These are phyloP conservation scores for Plagodis pulveraria DNA, from an alignment of 2,888 invertebrate genomes.

Conservation along the genomic window DNA sequence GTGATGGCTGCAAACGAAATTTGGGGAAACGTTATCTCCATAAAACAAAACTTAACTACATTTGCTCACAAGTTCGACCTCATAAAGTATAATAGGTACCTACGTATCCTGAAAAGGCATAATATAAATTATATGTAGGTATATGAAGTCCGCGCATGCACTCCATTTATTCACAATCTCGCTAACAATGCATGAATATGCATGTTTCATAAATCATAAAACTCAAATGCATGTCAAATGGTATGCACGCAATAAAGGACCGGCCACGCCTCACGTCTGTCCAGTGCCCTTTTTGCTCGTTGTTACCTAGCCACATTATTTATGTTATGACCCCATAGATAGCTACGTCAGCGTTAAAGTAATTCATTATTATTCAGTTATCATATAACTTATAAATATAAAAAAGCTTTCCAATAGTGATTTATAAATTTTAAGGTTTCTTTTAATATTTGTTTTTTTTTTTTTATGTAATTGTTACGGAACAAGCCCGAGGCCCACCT, in stretches of 20 bases:
- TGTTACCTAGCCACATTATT: constrained; percentile 16
- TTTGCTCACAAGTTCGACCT: too few relatives aligned
- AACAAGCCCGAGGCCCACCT: too few relatives aligned
- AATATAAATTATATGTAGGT: not conserved
- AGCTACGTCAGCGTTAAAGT: too few relatives aligned
- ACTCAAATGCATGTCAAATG: constrained; percentile 15
- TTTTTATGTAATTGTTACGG: too few relatives aligned
- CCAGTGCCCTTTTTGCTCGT: constrained; percentile 21
- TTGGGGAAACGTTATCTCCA: too few relatives aligned
- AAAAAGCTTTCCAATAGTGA: too few relatives aligned
- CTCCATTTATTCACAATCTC: constrained; percentile 5
- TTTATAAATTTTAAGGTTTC: too few relatives aligned
- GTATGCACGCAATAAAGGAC: constrained; percentile 4
- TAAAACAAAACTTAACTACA: too few relatives aligned
- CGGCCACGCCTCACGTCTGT: constrained; percentile 19
- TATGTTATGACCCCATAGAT: not conserved
- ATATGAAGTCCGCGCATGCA: constrained; percentile 9
- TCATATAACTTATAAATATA: too few relatives aligned
- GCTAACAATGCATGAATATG: constrained; percentile 23
- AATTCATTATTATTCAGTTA: too few relatives aligned
- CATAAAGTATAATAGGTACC: not conserved
- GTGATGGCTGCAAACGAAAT: too few relatives aligned
- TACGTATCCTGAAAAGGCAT: constrained; percentile 13
- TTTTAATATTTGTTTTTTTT: too few relatives aligned
- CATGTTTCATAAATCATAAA: constrained; percentile 17